These are phyloP conservation scores for Lithobates pipiens DNA, from an alignment of 2,797 vertebrate genomes.

Conservation along the genomic window DNA sequence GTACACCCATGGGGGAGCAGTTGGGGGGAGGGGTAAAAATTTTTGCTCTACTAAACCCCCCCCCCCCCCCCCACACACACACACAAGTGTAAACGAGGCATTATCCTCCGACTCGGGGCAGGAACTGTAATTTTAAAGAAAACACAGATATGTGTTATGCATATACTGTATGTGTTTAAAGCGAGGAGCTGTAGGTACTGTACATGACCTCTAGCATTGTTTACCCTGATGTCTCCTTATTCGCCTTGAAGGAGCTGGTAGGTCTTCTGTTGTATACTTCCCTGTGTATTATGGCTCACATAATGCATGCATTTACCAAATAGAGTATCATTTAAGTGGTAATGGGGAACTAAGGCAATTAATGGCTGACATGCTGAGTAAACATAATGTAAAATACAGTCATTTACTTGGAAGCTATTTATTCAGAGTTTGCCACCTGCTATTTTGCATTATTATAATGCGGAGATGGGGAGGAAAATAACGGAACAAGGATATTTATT, in stretches of 20 bases:
- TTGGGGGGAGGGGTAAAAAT: too few relatives aligned
- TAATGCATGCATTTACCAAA: conserved; percentile 43
- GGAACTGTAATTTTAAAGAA: not conserved
- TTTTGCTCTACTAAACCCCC: too few relatives aligned
- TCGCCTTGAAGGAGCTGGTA: not conserved
- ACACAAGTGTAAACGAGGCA: too few relatives aligned
- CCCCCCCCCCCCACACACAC: too few relatives aligned
- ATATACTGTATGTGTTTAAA: not conserved
- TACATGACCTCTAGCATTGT: conserved; percentile 17
- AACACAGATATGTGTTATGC: not conserved
- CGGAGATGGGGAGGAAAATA: conserved; percentile 34
- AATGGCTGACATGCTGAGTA: conserved; percentile 56
- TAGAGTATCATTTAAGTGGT: conserved; percentile 45
- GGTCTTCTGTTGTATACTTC: conserved; percentile 20
- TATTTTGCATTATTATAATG: conserved; percentile 53
- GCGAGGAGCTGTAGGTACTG: not conserved
- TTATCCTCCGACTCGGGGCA: too few relatives aligned
- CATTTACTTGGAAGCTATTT: conserved; percentile 46
- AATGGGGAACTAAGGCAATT: conserved; percentile 52
- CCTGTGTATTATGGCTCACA: conserved; percentile 9
- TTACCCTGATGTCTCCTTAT: conserved; percentile 22
- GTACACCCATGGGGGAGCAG: too few relatives aligned
- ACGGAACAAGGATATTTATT: conserved; percentile 44
- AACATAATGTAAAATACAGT: conserved; percentile 48
- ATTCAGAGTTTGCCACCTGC: conserved; percentile 50